phyloP scores from a whole-genome alignment of 2,888 invertebrate genomes.

The Athripsodes cinereus region DNA sequence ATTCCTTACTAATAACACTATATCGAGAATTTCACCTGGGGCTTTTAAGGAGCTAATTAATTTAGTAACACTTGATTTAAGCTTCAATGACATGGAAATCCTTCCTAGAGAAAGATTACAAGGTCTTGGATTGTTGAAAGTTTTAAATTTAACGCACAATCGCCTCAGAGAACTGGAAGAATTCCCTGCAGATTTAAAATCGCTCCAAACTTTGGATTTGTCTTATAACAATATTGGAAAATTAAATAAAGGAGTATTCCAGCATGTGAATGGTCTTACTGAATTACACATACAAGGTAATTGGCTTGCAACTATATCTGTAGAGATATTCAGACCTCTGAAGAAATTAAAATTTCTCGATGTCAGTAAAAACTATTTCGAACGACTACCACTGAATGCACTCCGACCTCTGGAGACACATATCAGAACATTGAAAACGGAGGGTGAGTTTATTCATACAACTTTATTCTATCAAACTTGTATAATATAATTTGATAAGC shows the following conservation, averaged over 20 bases:
- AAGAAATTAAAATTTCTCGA: conserved; percentile 72
- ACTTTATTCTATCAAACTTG: no score
- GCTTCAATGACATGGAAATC: conserved; percentile 74
- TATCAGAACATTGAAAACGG: conserved; percentile 67
- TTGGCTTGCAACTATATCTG: conserved; percentile 70
- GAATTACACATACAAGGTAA: conserved; percentile 78
- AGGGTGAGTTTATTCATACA: conserved; percentile 57
- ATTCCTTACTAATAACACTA: conserved; percentile 65
- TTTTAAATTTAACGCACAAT: conserved; percentile 80
- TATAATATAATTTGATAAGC: no score
- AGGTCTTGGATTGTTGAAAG: conserved; percentile 64
- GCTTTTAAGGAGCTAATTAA: conserved; percentile 74
- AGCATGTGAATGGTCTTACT: conserved; percentile 66
- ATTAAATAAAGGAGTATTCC: conserved; percentile 70
- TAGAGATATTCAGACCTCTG: conserved; percentile 70
- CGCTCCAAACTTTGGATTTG: conserved; percentile 72
- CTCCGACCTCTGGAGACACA: conserved; percentile 76
- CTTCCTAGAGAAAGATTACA: conserved; percentile 79
- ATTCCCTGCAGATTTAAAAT: conserved; percentile 70
- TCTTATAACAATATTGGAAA: conserved; percentile 78
- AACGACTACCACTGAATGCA: conserved; percentile 71
- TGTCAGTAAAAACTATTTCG: conserved; percentile 77
- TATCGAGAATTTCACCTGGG: conserved; percentile 75
- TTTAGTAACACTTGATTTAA: conserved; percentile 72
- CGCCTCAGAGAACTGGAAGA: conserved; percentile 74